Evolutionary conservation across 2,113 vertebrate genomes (phyloP).

Genomic region (Erpornis zantholeuca): DNA sequence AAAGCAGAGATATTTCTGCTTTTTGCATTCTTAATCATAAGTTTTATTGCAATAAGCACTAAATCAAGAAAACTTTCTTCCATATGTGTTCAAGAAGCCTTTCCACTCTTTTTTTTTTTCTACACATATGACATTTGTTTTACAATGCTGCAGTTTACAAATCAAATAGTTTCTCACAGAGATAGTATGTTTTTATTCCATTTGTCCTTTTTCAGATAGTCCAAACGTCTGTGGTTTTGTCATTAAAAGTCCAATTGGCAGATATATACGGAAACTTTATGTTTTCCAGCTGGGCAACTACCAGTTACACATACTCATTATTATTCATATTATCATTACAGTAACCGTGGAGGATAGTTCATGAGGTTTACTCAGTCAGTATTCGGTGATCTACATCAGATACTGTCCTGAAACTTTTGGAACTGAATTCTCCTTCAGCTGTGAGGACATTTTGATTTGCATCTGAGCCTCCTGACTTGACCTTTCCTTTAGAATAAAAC

Average conservation of each 20-base stretch:
- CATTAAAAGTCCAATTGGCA: constrained; percentile 75
- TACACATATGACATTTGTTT: constrained; percentile 50
- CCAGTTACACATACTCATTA: constrained; percentile 62
- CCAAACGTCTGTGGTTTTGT: constrained; percentile 73
- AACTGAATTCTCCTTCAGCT: background rate
- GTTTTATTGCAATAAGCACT: constrained; percentile 67
- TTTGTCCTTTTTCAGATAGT: constrained; percentile 69
- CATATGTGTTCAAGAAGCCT: constrained; percentile 39
- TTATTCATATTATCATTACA: constrained; percentile 58
- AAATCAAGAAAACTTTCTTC: constrained; percentile 51
- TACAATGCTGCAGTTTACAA: constrained; percentile 66
- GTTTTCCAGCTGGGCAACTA: constrained; percentile 73
- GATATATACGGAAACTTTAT: constrained; percentile 64
- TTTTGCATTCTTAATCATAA: constrained; percentile 64
- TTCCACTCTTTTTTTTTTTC: constrained; percentile 45
- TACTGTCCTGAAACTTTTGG: background rate
- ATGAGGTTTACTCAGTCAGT: background rate
- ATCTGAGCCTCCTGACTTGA: background rate
- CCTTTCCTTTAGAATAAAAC: background rate
- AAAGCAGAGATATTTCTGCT: constrained; percentile 57
- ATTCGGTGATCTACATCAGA: background rate
- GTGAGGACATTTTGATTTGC: background rate
- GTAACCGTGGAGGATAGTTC: constrained; percentile 1
- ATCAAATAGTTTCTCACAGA: constrained; percentile 59
- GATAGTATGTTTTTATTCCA: constrained; percentile 69